Evolutionary conservation across 2,113 vertebrate genomes (phyloP).

Genomic region (Alosa alosa): DNA sequence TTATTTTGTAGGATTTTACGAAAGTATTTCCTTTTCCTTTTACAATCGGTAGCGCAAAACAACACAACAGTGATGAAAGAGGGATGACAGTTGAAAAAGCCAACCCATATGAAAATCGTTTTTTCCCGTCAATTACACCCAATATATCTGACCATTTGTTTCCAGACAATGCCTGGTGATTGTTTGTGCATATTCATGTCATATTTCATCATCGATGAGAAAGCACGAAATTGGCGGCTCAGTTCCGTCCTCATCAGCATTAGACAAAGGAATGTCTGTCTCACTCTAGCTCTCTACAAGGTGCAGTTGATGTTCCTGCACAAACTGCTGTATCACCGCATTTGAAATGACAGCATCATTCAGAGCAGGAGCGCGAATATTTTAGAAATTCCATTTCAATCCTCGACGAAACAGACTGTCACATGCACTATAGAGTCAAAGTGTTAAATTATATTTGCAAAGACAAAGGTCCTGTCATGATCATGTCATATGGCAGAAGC

Average conservation of each 20-base stretch:
- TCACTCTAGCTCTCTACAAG: conserved; percentile 13
- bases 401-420: neutral
- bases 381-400: neutral
- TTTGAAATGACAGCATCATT: conserved; percentile 44
- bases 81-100: neutral
- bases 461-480: neutral
- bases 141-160: neutral
- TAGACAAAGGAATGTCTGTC: conserved; percentile 62
- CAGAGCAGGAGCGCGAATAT: neutral
- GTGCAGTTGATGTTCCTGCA: conserved; percentile 30
- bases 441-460: neutral
- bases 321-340: conserved; percentile 69
- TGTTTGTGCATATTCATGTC: conserved; percentile 15
- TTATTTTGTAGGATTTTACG: neutral
- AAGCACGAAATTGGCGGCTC: conserved; percentile 24
- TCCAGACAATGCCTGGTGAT: conserved; percentile 8
- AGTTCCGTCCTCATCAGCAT: conserved; percentile 56
- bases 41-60: neutral
- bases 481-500: neutral
- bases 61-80: neutral
- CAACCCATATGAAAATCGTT: neutral
- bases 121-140: neutral
- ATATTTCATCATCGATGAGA: neutral
- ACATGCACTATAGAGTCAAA: neutral
- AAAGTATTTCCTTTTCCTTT: neutral